Base-by-base conservation (phyloP, 2,113 vertebrate species). In the Actinemys pallida region DNA sequence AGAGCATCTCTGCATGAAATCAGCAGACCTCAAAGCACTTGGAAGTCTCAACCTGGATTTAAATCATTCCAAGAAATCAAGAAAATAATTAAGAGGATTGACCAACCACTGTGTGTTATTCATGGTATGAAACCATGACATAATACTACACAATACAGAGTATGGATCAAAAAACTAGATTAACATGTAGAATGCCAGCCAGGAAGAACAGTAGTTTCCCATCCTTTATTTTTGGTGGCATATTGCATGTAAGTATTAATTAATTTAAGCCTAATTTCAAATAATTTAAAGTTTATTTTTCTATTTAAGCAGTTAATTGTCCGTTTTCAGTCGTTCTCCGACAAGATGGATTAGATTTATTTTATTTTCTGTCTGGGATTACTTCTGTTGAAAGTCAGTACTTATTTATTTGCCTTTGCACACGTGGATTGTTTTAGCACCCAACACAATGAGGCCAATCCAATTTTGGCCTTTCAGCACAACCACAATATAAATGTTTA, bases 41-140 rank as follows among this genome's bases (percentile, higher is more conserved):
- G 76, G 90, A 80, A 95, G 72, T 93, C 87, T 96, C 88, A 96
- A 88, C 80, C 83, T 85, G 45, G 84, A 84, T 86, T 96, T 93
- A 93, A 97, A 97, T 56, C 90, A 96, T 91, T 57, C 86, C 92
- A 92, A 90, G 96, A 97, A 97, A 98, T 95, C 93, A 97, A 94
- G 88, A 96, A 97, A 97, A 84, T 50, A 94, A 94, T 72, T 80
- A 90, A 87, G 42, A 90, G 54, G 86, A 90, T 87, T 81, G 96
- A 93, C 97, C 97, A 97, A 97, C 97, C 97, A 98, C 95, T 80
- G 50, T 83, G 96, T 1, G 39, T 94, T 92, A 94, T 92, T 96
- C 75, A 8, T 89, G 86, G 91, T 95, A 85, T 92, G 88, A 93
- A 94, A 93, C 75, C 45, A 78, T 35, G 89, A 95, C 93, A 96